Base-by-base conservation (phyloP, 2,113 vertebrate species). In the Oncorhynchus kisutch region DNA sequence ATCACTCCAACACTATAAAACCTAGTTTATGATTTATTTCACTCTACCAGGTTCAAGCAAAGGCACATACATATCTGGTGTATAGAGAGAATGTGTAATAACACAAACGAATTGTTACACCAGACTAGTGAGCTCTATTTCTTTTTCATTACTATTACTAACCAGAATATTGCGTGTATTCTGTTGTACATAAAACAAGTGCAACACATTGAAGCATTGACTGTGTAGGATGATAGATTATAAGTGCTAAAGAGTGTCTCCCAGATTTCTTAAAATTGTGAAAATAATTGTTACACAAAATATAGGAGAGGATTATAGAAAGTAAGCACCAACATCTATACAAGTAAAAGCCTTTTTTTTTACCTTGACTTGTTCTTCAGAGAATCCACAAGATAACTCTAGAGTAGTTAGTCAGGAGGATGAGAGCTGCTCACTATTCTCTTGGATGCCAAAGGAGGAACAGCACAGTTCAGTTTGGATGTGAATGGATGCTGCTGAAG, bases 401-500 rank as follows among this genome's bases (percentile, higher is more conserved):
- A 1, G 12, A 22, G 4, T 60, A 62, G 59, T 22, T 62, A 16
- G 7, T n/a, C 59, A 45, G 8, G 29, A 3, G 31, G n/a, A 20
- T 5, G 13, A 62, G n/a, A 22, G 18, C 59, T 62, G 59, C 59
- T 62, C 59, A 62, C n/a, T 62, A 62, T 62, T 62, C 59, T 22
- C 20, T 62, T 62, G 59, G 51, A 62, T 7, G n/a, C 54, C 54
- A 31, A 27, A 67, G 65, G 65, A 67, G 13, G 25, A 29, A 29
- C 65, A 6, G 31, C 67, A 68, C 29, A 31, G 67, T 68, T 31
- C 29, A 54, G 13, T 54, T 54, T 54, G 51, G 51, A 54, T 54
- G 12, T 54, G 51, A 14, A 54, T 54, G 67, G 87, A 87, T 90
- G 86, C 79, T 85, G 77, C 83, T 74, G 54, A 69, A 62, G 29